These are phyloP conservation scores for Aplodontia rufa DNA, from an alignment of 2,113 vertebrate genomes.

Conservation along the genomic window DNA sequence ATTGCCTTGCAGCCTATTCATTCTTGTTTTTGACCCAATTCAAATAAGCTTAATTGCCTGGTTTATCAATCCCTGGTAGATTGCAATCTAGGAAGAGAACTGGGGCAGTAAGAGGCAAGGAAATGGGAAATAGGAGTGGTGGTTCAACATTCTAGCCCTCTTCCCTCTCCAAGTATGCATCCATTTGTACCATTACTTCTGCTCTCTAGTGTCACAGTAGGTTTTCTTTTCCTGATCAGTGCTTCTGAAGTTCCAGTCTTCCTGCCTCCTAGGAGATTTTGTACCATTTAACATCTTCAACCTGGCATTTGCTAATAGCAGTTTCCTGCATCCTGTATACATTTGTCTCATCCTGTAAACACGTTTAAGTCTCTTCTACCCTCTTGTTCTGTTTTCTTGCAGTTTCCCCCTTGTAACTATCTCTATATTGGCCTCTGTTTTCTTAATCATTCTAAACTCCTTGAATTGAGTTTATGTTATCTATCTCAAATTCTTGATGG, in stretches of 20 bases:
- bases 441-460: neutral
- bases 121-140: neutral
- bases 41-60: slow-evolving; percentile 51
- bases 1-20: slow-evolving; percentile 18
- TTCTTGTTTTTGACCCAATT: slow-evolving; percentile 47
- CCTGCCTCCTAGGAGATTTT: neutral
- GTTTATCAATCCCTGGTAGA: slow-evolving; percentile 33
- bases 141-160: neutral
- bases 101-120: slow-evolving; percentile 16
- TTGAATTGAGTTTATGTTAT: neutral
- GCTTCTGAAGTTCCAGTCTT: slow-evolving; percentile 11
- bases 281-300: neutral
- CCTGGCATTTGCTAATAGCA: neutral
- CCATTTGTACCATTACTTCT: neutral
- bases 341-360: neutral
- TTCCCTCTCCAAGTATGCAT: neutral
- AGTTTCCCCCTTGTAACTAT: neutral
- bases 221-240: neutral
- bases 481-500: slow-evolving; percentile 12
- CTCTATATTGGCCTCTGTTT: neutral
- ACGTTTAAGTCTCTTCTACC: neutral
- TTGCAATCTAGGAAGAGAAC: slow-evolving; percentile 9
- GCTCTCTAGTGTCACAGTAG: neutral
- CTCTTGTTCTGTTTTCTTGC: neutral
- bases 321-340: neutral